Evolutionary conservation across 2,888 invertebrate genomes (phyloP), one percentile per base, ranked within the genome.

Genomic region (Orthosia gracilis): DNA sequence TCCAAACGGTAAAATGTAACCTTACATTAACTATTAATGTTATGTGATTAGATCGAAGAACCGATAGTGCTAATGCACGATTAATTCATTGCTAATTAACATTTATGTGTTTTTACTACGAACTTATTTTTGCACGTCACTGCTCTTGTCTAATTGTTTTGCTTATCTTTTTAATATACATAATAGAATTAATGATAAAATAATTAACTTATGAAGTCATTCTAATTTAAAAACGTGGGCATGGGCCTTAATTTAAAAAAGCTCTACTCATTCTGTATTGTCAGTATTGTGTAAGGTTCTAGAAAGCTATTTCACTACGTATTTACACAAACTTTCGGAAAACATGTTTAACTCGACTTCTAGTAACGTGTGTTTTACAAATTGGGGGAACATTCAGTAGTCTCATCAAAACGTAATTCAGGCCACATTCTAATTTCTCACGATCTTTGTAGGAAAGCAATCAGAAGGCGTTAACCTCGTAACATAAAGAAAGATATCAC

Each of bases 401-500:
- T 83, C 90, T 92, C 91, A 92, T 92, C 92, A 92, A 93, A 93
- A 92, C 89, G 90, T 89, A 91, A 94, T 94, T 94, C 89, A 85
- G 93, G 91, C 84, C 91, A 89, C 85, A 88, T 83, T 89, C 88
- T 92, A 91, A 92, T 91, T 90, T 89, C 78, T 76, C 78, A 84
- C 78, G 79, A 65, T 80, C 68, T 79, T 84, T 83, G 73, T 78
- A 68, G 74, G 68, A 76, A 76, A 45, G 71, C 80, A 85, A 87
- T 79, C 74, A 64, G 40, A 64, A 73, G 52, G 63, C 69, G 57
- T 72, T 73, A 69, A 82, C 75, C 72, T 82, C 47, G 65, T 67
- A 72, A 67, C 58, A 72, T 68, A 57, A 64, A 79, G 58, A 45
- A 79, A 71, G 50, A 76, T 65, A 79, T 74, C 73, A 69, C n/a